phyloP scores from a whole-genome alignment of 2,888 invertebrate species.

The Glyphotaelius pellucidus region DNA sequence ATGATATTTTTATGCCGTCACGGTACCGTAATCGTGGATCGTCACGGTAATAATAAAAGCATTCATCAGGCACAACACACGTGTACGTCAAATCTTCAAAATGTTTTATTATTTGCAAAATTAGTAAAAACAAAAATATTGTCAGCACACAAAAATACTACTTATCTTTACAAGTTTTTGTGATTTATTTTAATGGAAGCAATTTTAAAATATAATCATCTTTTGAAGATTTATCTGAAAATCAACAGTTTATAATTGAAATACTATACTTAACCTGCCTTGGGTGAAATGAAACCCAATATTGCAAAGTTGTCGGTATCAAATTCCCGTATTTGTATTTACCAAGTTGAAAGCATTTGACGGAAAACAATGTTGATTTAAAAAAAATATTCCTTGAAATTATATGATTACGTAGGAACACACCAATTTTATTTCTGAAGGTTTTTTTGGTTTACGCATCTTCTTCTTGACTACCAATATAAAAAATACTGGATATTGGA shows the following conservation, averaged over 20 bases:
- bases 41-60: too few species aligned
- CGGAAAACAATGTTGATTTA: not conserved
- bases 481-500: not conserved
- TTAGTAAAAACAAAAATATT: not conserved
- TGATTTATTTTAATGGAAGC: not conserved
- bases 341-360: not conserved
- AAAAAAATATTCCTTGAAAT: not conserved
- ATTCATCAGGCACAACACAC: too few species aligned
- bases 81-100: too few species aligned
- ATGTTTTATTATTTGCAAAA: not conserved
- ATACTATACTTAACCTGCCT: not conserved
- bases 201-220: not conserved
- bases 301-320: not conserved
- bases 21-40: too few species aligned
- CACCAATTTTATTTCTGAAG: not conserved
- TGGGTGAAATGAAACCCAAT: not conserved
- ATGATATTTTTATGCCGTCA: too few species aligned
- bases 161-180: not conserved
- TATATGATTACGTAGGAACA: not conserved
- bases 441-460: not conserved
- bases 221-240: not conserved
- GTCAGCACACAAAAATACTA: not conserved
- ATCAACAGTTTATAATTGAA: not conserved
- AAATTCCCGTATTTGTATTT: not conserved
- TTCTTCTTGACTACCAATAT: not conserved